phyloP scores from a whole-genome alignment of 2,113 vertebrate genomes.

The Chamaea fasciata region DNA sequence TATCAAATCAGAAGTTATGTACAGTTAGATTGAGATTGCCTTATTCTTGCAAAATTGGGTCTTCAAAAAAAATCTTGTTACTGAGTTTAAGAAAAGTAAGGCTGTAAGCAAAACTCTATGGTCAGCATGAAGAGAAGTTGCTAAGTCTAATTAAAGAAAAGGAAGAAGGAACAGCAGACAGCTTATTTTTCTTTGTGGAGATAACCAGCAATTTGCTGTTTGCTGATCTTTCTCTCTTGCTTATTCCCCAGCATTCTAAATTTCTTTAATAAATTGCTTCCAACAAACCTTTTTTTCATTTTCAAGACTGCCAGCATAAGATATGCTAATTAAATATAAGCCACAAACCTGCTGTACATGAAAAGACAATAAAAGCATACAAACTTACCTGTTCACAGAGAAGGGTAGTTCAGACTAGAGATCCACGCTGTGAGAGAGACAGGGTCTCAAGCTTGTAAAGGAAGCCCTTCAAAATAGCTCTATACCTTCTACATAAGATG shows the following conservation, averaged over 20 bases:
- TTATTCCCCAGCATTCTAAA: background rate
- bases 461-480: background rate
- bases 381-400: constrained; percentile 22
- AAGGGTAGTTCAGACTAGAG: background rate
- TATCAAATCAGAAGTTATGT: background rate
- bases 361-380: background rate
- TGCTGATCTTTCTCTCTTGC: background rate
- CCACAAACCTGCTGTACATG: background rate
- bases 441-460: background rate
- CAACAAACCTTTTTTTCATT: background rate
- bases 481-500: background rate
- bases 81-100: background rate
- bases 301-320: background rate
- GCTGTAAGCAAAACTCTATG: background rate
- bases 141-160: background rate
- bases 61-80: background rate
- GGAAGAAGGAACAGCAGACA: background rate
- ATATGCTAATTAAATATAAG: background rate
- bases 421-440: background rate
- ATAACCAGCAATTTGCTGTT: background rate
- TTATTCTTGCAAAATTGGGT: background rate
- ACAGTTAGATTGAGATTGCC: background rate
- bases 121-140: background rate
- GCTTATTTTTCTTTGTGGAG: background rate
- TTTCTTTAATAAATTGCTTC: background rate